These are phyloP conservation scores for Hirtodrosophila confusa DNA, from an alignment of 2,888 invertebrate species.

Conservation along the genomic window DNA sequence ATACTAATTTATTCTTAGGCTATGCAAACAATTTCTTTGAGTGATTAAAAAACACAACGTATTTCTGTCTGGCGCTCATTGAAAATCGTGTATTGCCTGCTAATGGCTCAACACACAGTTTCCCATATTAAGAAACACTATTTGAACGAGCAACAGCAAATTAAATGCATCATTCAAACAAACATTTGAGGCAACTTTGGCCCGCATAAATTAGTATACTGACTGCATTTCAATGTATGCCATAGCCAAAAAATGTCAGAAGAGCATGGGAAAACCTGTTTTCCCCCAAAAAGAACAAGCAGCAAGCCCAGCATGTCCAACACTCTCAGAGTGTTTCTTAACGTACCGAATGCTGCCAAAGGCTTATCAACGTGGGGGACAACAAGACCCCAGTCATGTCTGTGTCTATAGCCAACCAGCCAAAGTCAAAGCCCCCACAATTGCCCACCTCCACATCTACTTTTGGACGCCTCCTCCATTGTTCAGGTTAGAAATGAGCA, in stretches of 20 bases:
- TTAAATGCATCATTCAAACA: constrained; percentile 72
- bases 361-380: constrained; percentile 75
- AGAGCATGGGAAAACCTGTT: constrained; percentile 39
- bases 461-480: constrained; percentile 27
- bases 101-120: constrained; percentile 27
- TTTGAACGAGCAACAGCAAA: constrained; percentile 43
- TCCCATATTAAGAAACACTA: constrained; percentile 40
- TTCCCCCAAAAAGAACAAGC: constrained; percentile 21
- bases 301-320: constrained; percentile 66
- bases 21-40: constrained; percentile 4
- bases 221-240: constrained; percentile 53
- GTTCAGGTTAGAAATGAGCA: not conserved
- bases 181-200: constrained; percentile 56
- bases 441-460: constrained; percentile 29
- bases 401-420: constrained; percentile 29
- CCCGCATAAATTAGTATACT: constrained; percentile 74
- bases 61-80: constrained; percentile 32
- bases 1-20: not conserved
- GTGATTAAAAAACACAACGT: constrained; percentile 4
- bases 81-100: constrained; percentile 40
- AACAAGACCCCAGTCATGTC: constrained; percentile 42
- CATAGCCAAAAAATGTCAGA: constrained; percentile 41
- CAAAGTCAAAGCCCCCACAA: constrained; percentile 52
- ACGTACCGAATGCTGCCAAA: constrained; percentile 50
- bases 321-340: constrained; percentile 69